phyloP scores from a whole-genome alignment of 1,140 invertebrate genomes.

The Calliphora vicina region DNA sequence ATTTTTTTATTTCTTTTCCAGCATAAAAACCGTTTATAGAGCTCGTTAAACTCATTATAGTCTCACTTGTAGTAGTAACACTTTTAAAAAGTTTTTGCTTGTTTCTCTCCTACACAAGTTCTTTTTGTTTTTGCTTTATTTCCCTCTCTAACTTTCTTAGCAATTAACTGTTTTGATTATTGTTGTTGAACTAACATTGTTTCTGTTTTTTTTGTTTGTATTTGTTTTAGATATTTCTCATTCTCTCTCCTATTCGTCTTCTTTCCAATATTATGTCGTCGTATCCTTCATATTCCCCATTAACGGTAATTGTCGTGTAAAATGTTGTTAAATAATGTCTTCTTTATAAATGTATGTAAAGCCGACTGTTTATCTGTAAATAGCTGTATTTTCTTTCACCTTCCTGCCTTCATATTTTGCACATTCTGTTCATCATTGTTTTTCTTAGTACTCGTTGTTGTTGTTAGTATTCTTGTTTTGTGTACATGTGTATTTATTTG shows the following conservation, averaged over 20 bases:
- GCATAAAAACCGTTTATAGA: too few relatives aligned
- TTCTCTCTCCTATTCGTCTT: too few relatives aligned
- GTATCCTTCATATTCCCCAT: neutral
- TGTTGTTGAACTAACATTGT: neutral
- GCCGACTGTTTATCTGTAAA: neutral
- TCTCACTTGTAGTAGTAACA: too few relatives aligned
- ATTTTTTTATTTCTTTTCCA: too few relatives aligned
- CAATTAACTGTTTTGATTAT: neutral
- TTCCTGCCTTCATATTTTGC: neutral
- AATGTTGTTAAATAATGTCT: neutral
- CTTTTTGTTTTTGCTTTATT: neutral
- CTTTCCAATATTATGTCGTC: neutral
- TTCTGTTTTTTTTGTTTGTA: too few relatives aligned
- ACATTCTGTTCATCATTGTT: neutral
- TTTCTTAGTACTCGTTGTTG: neutral
- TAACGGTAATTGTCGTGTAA: neutral
- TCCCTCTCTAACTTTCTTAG: neutral
- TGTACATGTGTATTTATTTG: neutral
- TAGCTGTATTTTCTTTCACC: neutral
- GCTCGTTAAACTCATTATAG: too few relatives aligned
- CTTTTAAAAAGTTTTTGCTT: neutral
- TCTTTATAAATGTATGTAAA: too few relatives aligned
- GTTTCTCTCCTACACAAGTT: neutral
- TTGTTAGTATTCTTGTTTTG: neutral
- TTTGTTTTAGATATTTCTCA: too few relatives aligned